Percentiles rank a stretch among this genome's conserved stretches.
Conservation (phyloP, 2,888 invertebrate species). For the Esperia sulphurella region DNA sequence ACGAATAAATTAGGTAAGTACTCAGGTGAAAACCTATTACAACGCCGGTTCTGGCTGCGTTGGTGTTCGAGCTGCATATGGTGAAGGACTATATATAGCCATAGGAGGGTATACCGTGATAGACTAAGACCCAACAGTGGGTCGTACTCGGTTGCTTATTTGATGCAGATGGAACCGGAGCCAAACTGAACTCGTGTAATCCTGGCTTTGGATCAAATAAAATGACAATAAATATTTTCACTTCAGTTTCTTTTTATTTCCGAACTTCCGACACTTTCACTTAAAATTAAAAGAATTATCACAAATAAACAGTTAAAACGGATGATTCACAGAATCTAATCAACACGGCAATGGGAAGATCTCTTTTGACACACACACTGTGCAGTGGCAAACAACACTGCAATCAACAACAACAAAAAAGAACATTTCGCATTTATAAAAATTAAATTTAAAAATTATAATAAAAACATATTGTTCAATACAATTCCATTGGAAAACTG, state of each 20-base stretch:
- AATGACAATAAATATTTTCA: background rate
- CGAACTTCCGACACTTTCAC: conserved; percentile 51
- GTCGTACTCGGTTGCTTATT: too few species aligned
- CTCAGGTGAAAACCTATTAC: too few species aligned
- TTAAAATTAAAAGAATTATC: conserved; percentile 62
- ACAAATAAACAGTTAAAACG: conserved; percentile 74
- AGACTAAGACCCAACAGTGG: too few species aligned
- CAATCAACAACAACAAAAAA: conserved; percentile 19
- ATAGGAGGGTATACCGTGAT: too few species aligned
- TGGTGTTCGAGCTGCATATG: too few species aligned
- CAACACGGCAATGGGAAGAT: conserved; percentile 50
- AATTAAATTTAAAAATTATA: too few species aligned
- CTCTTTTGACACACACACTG: conserved; percentile 34
- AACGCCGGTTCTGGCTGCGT: too few species aligned
- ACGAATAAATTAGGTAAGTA: too few species aligned
- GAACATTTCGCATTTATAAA: conserved; percentile 9
- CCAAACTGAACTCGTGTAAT: too few species aligned
- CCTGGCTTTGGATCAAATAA: background rate
- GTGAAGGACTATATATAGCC: too few species aligned
- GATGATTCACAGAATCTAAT: conserved; percentile 75
- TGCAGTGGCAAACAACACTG: background rate
- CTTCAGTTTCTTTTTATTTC: conserved; percentile 39
- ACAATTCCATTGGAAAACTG: conserved; percentile 10
- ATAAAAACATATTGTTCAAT: conserved; percentile 19
- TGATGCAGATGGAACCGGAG: too few species aligned